A percentile compares a stretch with the other conserved stretches of the same genome.
Conservation (phyloP, 2,113 vertebrate species). For the Cinclus mexicanus region DNA sequence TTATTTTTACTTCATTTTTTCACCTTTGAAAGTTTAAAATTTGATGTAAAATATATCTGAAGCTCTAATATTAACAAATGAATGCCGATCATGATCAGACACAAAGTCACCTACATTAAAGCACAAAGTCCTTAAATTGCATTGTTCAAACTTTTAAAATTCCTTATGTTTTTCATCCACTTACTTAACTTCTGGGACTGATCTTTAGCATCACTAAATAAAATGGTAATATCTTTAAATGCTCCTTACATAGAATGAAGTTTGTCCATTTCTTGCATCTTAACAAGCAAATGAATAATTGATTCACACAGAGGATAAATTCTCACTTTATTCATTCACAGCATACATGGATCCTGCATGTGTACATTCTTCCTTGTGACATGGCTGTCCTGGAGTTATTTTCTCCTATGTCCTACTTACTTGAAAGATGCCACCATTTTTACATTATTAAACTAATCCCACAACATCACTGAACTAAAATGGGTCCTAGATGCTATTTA, state of each 20-base stretch:
- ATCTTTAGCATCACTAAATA: background rate
- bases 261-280: background rate
- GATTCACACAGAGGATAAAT: background rate
- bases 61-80: background rate
- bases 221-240: background rate
- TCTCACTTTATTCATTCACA: background rate
- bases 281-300: background rate
- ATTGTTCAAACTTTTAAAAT: background rate
- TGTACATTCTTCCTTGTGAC: fast-evolving
- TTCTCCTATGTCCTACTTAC: background rate
- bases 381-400: background rate
- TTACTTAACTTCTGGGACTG: background rate
- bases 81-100: background rate
- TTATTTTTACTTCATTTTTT: background rate
- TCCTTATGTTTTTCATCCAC: background rate
- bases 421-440: background rate
- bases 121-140: background rate
- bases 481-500: background rate
- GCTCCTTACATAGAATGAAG: background rate
- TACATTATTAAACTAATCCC: background rate
- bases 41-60: background rate
- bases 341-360: fast-evolving
- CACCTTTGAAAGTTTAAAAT: background rate
- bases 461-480: background rate
- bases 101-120: background rate